Evolutionary conservation across 2,888 invertebrate genomes (phyloP).

Genomic region (Meiosimyza platycephala): DNA sequence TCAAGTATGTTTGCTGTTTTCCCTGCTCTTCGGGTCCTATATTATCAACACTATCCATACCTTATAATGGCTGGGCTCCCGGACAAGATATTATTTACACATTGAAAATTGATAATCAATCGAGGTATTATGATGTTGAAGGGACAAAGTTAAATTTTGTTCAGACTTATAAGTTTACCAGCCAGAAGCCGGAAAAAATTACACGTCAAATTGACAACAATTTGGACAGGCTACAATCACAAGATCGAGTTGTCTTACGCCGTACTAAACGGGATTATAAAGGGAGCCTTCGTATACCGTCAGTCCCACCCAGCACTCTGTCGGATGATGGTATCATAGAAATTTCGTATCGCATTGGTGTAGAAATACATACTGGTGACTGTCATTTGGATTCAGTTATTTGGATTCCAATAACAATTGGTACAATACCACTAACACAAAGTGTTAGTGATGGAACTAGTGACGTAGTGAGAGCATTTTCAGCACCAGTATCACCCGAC

Average conservation of each 20-base stretch:
- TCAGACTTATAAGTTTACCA: slow-evolving; percentile 46
- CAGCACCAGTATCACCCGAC: slow-evolving; percentile 38
- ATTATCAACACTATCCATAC: slow-evolving; percentile 45
- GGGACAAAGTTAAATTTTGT: slow-evolving; percentile 43
- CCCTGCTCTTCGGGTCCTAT: slow-evolving; percentile 49
- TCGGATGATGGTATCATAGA: slow-evolving; percentile 40
- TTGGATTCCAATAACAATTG: slow-evolving; percentile 48
- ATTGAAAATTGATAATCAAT: slow-evolving; percentile 50
- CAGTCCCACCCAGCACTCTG: slow-evolving; percentile 44
- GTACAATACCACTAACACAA: slow-evolving; percentile 21
- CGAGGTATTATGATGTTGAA: slow-evolving; percentile 43
- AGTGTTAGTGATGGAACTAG: not conserved
- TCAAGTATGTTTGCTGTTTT: slow-evolving; percentile 49
- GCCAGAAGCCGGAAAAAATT: slow-evolving; percentile 45
- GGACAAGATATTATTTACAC: slow-evolving; percentile 49
- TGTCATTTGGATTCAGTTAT: slow-evolving; percentile 41
- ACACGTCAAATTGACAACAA: slow-evolving; percentile 34
- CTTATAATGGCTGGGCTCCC: slow-evolving; percentile 51
- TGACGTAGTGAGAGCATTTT: too few species aligned
- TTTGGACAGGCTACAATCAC: slow-evolving; percentile 22
- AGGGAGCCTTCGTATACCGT: slow-evolving; percentile 43
- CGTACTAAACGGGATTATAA: slow-evolving; percentile 43
- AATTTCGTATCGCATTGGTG: slow-evolving; percentile 41
- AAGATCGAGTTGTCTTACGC: slow-evolving; percentile 32
- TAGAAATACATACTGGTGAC: slow-evolving; percentile 38